These are phyloP conservation scores for Brachirus orientalis DNA, from an alignment of 2,113 vertebrate genomes.

Conservation along the genomic window DNA sequence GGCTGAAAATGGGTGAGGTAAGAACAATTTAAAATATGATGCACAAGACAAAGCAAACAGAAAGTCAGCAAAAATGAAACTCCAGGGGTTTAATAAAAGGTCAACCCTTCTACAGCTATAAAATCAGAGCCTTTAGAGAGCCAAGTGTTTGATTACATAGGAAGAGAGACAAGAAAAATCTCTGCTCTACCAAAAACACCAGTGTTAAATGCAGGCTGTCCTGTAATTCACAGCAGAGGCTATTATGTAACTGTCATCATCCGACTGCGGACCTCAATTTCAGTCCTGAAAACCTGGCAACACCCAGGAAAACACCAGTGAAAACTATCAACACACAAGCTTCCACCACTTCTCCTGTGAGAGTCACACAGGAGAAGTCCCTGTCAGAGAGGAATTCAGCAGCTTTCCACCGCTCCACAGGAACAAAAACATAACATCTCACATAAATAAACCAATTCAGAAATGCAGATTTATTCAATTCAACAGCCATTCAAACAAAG, in stretches of 20 bases:
- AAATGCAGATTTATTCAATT: not conserved
- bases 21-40: not conserved
- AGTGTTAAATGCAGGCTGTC: conserved; percentile 16
- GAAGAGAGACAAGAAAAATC: conserved; percentile 8
- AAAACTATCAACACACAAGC: conserved; percentile 25
- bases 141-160: conserved; percentile 14
- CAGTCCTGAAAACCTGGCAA: conserved; percentile 31
- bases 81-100: not conserved
- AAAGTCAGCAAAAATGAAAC: not conserved
- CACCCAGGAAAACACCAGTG: conserved; percentile 40
- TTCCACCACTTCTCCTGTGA: not conserved
- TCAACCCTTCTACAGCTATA: not conserved
- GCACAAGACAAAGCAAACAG: too few relatives aligned
- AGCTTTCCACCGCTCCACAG: conserved; percentile 16
- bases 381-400: conserved; percentile 9
- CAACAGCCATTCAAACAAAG: not conserved
- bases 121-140: not conserved
- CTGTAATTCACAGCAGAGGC: conserved; percentile 6
- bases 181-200: conserved; percentile 24
- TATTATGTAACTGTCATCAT: conserved; percentile 50
- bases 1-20: not conserved
- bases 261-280: conserved; percentile 27
- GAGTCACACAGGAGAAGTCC: conserved; percentile 39
- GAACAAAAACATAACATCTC: conserved; percentile 13
- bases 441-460: not conserved